A percentile compares a stretch with the other conserved stretches of the same genome.
phyloP scores from a whole-genome alignment of 2,888 invertebrate species.

The Epistrophe grossulariae region DNA sequence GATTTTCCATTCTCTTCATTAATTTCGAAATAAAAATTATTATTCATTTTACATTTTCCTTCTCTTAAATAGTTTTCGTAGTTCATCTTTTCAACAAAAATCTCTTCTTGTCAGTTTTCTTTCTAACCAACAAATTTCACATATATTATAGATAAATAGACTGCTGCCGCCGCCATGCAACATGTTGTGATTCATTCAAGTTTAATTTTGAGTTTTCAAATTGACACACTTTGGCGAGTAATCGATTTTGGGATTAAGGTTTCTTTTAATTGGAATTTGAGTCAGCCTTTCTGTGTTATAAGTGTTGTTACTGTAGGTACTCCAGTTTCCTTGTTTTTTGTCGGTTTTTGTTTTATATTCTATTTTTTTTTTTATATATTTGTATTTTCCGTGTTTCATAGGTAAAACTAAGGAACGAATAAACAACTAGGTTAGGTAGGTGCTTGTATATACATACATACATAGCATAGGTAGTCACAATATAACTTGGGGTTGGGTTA shows the following conservation, averaged over 20 bases:
- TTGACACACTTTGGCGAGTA: slow-evolving; percentile 75
- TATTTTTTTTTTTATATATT: not conserved
- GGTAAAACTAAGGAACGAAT: slow-evolving; percentile 27
- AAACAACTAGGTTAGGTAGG: slow-evolving; percentile 68
- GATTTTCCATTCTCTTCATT: slow-evolving; percentile 4
- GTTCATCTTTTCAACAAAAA: slow-evolving; percentile 25
- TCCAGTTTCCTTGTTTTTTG: slow-evolving; percentile 37
- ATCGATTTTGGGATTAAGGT: slow-evolving; percentile 76
- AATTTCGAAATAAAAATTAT: slow-evolving; percentile 7
- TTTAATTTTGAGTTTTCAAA: slow-evolving; percentile 75
- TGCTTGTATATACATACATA: not conserved
- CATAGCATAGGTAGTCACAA: not conserved
- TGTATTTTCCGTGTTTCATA: slow-evolving; percentile 32
- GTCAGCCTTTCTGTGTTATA: slow-evolving; percentile 63
- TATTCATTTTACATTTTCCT: slow-evolving; percentile 34
- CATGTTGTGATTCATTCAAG: slow-evolving; percentile 76
- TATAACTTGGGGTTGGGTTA: not conserved
- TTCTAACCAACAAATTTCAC: slow-evolving; percentile 3
- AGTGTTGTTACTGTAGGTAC: slow-evolving; percentile 39
- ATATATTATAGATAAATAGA: not conserved
- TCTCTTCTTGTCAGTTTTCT: not conserved
- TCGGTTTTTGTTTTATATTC: not conserved
- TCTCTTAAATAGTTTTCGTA: not conserved
- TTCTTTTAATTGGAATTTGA: slow-evolving; percentile 74
- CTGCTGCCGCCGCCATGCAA: slow-evolving; percentile 33